Evolutionary conservation across 2,113 vertebrate species (phyloP), one percentile per base, ranked within the genome.

Genomic region (Silurus glanis): DNA sequence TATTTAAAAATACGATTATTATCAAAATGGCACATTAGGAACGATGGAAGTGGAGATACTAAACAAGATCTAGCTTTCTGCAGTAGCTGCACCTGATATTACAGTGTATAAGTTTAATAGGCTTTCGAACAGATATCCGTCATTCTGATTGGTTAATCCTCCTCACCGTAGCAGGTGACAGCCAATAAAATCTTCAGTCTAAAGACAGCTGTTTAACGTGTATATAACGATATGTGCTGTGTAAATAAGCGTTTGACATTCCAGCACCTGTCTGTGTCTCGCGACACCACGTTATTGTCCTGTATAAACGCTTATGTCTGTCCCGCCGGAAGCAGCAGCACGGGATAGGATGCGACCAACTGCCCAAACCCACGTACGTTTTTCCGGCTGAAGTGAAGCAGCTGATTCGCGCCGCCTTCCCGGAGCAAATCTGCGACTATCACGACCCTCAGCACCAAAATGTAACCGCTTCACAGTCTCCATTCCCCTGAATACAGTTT

Each of bases 351-450:
- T 78, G 93, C 72, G 87, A 82, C 13, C 82, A 85, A 14, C 69
- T 85, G n/a, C 53, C 17, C 19, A 87, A 59, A 45, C 92, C 92
- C 80, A 95, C 94, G 1, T 95, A 94, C 7, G 87, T 94, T 82
- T 95, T 92, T 82, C 94, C 94, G 0, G 49, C 87, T 0, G 89
- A 93, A 79, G 86, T 95, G 82, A 95, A 94, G 80, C 82, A 85
- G 86, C 62, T 94, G 88, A 59, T 94, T 0, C 94, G 92, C 4
- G 78, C 91, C 8, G 92, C 88, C 2, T 95, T 94, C 84, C 90
- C 94, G 12, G 7, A 86, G 49, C 83, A 91, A 51, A 16, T 94
- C 80, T 88, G 94, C 78, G 85, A 92, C 88, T 93, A 92, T 83
- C 88, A 90, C 0, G 86, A 95, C 81, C 94, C 94, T 37, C 71